Evolutionary conservation across 2,113 vertebrate genomes (phyloP).

Genomic region (Danio rerio): DNA sequence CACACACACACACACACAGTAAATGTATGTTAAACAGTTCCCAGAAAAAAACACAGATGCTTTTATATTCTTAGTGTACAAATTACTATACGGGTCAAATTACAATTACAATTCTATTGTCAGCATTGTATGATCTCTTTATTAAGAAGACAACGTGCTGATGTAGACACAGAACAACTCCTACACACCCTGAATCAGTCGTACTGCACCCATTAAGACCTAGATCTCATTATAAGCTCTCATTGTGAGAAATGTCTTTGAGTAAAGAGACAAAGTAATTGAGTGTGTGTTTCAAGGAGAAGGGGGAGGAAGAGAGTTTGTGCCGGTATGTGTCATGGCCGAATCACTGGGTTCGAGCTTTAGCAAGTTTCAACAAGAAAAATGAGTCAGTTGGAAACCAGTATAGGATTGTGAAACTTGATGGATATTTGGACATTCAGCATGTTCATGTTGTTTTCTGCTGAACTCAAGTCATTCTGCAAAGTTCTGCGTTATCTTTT

Average conservation of each 20-base stretch:
- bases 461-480: not conserved
- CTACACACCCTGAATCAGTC: conserved; percentile 1
- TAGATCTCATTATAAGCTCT: not conserved
- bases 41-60: not conserved
- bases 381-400: conserved; percentile 18
- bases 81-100: not conserved
- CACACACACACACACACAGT: conserved; percentile 44
- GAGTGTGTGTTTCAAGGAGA: not conserved
- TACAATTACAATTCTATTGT: not conserved
- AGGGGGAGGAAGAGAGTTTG: not conserved
- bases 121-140: not conserved
- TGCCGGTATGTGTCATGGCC: conserved; percentile 2
- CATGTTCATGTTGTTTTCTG: not conserved
- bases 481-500: not conserved
- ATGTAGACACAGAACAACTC: conserved; percentile 31
- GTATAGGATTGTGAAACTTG: conserved; percentile 9
- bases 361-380: conserved; percentile 17
- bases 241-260: conserved; percentile 8
- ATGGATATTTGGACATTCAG: not conserved
- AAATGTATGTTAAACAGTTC: conserved; percentile 43
- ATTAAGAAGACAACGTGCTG: not conserved
- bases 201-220: conserved; percentile 6
- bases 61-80: not conserved
- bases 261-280: too few species aligned
- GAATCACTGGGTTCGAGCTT: conserved; percentile 8